A percentile compares a stretch with the other conserved stretches of the same genome.
Conservation (phyloP, 1,140 invertebrate genomes). For the Drosophila malerkotliana region DNA sequence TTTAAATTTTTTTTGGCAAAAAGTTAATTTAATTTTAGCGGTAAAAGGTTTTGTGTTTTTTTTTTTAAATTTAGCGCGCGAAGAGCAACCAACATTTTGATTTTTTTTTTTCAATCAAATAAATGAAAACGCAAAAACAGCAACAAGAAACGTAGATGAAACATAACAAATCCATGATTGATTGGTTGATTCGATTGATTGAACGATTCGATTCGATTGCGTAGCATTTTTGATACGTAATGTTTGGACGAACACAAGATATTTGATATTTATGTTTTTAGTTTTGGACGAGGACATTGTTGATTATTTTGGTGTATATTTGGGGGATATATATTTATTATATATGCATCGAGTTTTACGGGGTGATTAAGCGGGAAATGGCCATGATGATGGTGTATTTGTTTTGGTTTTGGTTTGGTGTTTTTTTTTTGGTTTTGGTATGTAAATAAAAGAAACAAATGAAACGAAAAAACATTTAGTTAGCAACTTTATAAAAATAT, state of each 20-base stretch:
- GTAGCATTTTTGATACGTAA: constrained; percentile 69
- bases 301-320: constrained; percentile 54
- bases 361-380: constrained; percentile 83
- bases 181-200: constrained; percentile 56
- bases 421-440: constrained; percentile 57
- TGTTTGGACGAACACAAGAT: constrained; percentile 74
- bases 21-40: constrained; percentile 48
- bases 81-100: constrained; percentile 63
- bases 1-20: constrained; percentile 18
- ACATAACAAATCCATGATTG: constrained; percentile 65
- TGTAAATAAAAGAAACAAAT: constrained; percentile 83
- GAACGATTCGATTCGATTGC: constrained; percentile 53
- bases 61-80: constrained; percentile 47
- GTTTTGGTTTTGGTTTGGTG: constrained; percentile 20
- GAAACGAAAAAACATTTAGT: constrained; percentile 84
- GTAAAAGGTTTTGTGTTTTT: constrained; percentile 14
- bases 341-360: constrained; percentile 63
- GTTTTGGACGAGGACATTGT: constrained; percentile 75
- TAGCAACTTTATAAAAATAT: constrained; percentile 79
- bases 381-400: constrained; percentile 79
- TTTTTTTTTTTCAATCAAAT: constrained; percentile 33
- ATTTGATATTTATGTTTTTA: constrained; percentile 55
- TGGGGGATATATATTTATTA: constrained; percentile 38
- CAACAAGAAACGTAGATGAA: constrained; percentile 76
- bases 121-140: constrained; percentile 64